Percentiles rank a stretch among this genome's conserved stretches.
Conservation (phyloP, 2,797 vertebrate species). For the Helarctos malayanus region DNA sequence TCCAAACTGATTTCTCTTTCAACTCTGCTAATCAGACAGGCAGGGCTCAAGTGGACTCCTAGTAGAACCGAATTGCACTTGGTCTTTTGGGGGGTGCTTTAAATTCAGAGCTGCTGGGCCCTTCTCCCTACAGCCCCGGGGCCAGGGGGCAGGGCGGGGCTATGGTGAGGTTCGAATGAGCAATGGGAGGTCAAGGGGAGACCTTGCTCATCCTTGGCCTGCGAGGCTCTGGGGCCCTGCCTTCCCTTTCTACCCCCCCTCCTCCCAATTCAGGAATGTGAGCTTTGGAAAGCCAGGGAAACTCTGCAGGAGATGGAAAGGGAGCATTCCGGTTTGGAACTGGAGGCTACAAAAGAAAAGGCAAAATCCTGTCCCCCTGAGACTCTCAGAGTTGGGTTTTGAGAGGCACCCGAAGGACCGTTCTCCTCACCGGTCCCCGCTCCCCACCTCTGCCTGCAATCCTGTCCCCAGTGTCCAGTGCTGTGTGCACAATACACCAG, state of each 20-base stretch:
- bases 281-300: not conserved
- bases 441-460: not conserved
- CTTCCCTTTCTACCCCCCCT: not conserved
- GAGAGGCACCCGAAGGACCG: fast-evolving
- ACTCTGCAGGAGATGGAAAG: not conserved
- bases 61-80: not conserved
- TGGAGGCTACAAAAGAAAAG: not conserved
- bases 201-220: not conserved
- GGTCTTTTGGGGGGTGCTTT: conserved; percentile 41
- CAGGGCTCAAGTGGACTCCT: conserved; percentile 57
- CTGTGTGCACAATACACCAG: fast-evolving
- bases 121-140: not conserved
- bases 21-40: conserved; percentile 74
- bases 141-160: not conserved
- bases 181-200: not conserved
- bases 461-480: fast-evolving
- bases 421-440: not conserved
- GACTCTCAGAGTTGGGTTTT: not conserved
- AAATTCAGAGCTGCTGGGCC: not conserved
- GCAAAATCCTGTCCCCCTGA: not conserved
- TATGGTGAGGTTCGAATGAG: not conserved
- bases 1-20: conserved; percentile 79
- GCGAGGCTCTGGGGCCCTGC: not conserved
- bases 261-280: fast-evolving
- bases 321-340: not conserved